Evolutionary conservation across 2,113 vertebrate species (phyloP).

Genomic region (Lagenorhynchus albirostris): DNA sequence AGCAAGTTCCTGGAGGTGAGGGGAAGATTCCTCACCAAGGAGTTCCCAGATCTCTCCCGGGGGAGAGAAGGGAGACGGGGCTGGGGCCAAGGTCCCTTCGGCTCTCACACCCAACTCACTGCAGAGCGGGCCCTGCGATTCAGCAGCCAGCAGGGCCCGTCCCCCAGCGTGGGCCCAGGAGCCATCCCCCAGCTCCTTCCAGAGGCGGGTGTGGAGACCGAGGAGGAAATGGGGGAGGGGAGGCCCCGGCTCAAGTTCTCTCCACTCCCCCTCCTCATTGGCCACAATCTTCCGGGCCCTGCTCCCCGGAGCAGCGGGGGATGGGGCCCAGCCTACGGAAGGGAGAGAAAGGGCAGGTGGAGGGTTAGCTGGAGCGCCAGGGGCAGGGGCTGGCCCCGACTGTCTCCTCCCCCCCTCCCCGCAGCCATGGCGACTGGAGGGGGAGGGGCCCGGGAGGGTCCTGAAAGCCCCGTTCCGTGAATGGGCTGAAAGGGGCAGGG

Average conservation of each 20-base stretch:
- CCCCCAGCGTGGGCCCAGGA: slow-evolving; percentile 67
- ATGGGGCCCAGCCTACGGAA: slow-evolving; percentile 69
- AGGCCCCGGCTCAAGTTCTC: slow-evolving; percentile 73
- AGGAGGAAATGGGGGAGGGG: slow-evolving; percentile 77
- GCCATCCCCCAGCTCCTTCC: slow-evolving; percentile 65
- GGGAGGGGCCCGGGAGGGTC: slow-evolving; percentile 66
- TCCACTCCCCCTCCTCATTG: slow-evolving; percentile 71
- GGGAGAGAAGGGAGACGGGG: not conserved
- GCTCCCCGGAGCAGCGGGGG: slow-evolving; percentile 71
- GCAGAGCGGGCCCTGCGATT: slow-evolving; percentile 19
- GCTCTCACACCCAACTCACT: slow-evolving; percentile 37
- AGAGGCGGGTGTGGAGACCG: slow-evolving; percentile 60
- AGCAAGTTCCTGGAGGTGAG: not conserved
- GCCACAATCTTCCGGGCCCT: slow-evolving; percentile 73
- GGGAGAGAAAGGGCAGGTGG: slow-evolving; percentile 76
- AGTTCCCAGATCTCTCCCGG: not conserved
- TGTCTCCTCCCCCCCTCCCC: slow-evolving; percentile 61
- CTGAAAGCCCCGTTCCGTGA: slow-evolving; percentile 67
- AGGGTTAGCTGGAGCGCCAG: slow-evolving; percentile 65
- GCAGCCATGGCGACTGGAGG: slow-evolving; percentile 68
- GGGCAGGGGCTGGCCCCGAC: slow-evolving; percentile 64
- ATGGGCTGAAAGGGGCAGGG: slow-evolving; percentile 57
- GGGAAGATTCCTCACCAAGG: not conserved
- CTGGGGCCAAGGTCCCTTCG: not conserved
- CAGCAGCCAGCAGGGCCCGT: slow-evolving; percentile 64